Conservation (phyloP, 1,140 invertebrate species). For the Zaprionus ghesquierei region DNA sequence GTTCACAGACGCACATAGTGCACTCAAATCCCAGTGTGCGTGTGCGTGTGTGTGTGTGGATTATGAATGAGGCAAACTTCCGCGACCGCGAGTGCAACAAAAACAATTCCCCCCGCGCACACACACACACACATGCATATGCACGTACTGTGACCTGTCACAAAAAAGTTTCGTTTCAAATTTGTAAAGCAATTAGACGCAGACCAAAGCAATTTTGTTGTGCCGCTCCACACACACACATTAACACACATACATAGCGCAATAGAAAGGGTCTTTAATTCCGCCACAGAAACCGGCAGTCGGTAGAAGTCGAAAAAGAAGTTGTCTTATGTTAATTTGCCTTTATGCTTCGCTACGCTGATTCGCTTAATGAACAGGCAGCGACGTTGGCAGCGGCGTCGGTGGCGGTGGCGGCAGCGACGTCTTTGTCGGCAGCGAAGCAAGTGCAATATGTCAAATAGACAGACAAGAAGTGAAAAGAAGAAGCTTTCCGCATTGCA, state of each 20-base stretch:
- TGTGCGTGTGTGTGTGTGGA: neutral
- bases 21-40: neutral
- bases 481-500: slow-evolving; percentile 30
- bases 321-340: slow-evolving; percentile 78
- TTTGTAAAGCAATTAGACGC: slow-evolving; percentile 76
- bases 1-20: slow-evolving; percentile 22
- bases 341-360: slow-evolving; percentile 77
- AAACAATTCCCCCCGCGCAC: neutral
- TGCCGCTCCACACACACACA: slow-evolving; percentile 19
- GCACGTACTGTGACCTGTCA: slow-evolving; percentile 58
- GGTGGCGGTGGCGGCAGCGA: slow-evolving; percentile 1
- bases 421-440: slow-evolving; percentile 14
- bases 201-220: slow-evolving; percentile 71
- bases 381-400: neutral
- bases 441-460: slow-evolving; percentile 77
- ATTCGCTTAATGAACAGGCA: slow-evolving; percentile 76
- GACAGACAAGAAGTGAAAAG: slow-evolving; percentile 43
- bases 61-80: slow-evolving; percentile 13
- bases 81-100: slow-evolving; percentile 5
- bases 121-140: neutral
- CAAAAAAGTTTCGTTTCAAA: slow-evolving; percentile 53
- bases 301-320: slow-evolving; percentile 62
- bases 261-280: slow-evolving; percentile 73
- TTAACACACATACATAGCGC: slow-evolving; percentile 1
- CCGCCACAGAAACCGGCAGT: slow-evolving; percentile 53